Percentiles rank a stretch among this genome's conserved stretches.
phyloP scores from a whole-genome alignment of 30 jellyfish, hydroid and myxozoan species.

The Mastigias papua region DNA sequence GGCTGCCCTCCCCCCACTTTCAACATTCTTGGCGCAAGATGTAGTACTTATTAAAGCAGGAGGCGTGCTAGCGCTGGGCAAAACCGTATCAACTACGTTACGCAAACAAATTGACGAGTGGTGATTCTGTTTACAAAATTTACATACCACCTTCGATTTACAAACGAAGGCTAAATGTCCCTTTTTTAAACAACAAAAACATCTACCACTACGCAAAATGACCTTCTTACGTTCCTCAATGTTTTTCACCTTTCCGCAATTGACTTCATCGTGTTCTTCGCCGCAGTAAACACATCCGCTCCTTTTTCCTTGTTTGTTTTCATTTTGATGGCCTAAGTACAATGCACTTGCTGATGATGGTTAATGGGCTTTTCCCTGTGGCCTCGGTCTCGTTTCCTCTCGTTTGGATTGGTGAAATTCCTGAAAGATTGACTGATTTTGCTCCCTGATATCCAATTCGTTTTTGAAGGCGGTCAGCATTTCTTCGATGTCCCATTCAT shows the following conservation, averaged over 20 bases:
- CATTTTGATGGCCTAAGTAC: not conserved
- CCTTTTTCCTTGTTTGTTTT: slow-evolving; percentile 26
- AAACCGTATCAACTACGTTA: not conserved
- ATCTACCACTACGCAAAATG: slow-evolving; percentile 8
- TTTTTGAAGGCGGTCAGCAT: slow-evolving; percentile 22
- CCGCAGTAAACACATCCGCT: slow-evolving; percentile 40
- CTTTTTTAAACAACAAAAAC: slow-evolving; percentile 19
- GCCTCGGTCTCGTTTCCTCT: too few species aligned
- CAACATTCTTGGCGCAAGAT: slow-evolving; percentile 24
- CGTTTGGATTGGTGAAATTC: too few species aligned
- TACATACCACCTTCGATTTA: not conserved
- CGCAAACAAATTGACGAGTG: slow-evolving; percentile 37
- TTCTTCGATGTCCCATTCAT: slow-evolving; percentile 29
- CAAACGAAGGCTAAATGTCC: slow-evolving; percentile 61
- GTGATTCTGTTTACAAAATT: slow-evolving; percentile 32
- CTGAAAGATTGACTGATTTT: too few species aligned
- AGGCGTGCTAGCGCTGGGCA: not conserved
- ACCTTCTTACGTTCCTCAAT: slow-evolving; percentile 45
- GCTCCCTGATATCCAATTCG: slow-evolving; percentile 36
- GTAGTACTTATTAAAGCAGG: slow-evolving; percentile 15
- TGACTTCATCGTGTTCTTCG: slow-evolving; percentile 19
- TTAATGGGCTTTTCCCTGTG: too few species aligned
- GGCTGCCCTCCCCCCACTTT: slow-evolving; percentile 57
- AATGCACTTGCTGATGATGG: too few species aligned
- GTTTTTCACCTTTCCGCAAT: slow-evolving; percentile 6